Evolutionary conservation across 2,113 vertebrate genomes (phyloP), one percentile per base, ranked within the genome.

Genomic region (Pontoporia blainvillei): DNA sequence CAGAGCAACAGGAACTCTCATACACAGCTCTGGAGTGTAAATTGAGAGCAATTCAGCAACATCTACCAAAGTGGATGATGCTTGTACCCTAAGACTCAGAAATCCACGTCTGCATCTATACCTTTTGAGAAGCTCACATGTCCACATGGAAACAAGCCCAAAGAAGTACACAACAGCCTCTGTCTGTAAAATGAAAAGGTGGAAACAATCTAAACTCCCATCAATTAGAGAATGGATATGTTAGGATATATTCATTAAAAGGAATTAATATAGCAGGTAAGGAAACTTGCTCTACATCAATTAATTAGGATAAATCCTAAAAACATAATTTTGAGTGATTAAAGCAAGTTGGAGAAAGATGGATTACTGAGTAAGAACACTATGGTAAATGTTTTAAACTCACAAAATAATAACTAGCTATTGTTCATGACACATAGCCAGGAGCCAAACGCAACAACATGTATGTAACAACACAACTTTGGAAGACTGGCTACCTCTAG

Each of bases 341-440:
- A 96, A 85, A 49, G 25, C 31, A 82, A 71, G 61, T 34, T 67
- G 39, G 29, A 62, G 39, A 79, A 92, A 92, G 12, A n/a, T 44
- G 27, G 21, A 75, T n/a, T 34, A 82, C n/a, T 72, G 57, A 54
- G 14, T 23, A 25, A 69, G 27, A 86, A 59, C 52, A 67, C 41
- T 39, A 39, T n/a, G 3, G 8, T 27, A 10, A 17, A 5, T 11
- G 78, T 49, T 49, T 54, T 66, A 66, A 72, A n/a, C 39, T 61
- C n/a, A 46, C n/a, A 66, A 52, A 78, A 54, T 52, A 27, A 75
- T 39, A 62, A 62, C 14, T 17, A 75, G 41, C n/a, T 87, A 36
- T 25, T n/a, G 8, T 44, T 71, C 72, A 39, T 34, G 21, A 57
- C 57, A 34, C 41, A 57, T 2, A 78, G 71, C 14, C 44, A 21